A percentile compares a stretch with the other conserved stretches of the same genome.
phyloP scores from a whole-genome alignment of 1,140 invertebrate species.

The Dryas iulia region DNA sequence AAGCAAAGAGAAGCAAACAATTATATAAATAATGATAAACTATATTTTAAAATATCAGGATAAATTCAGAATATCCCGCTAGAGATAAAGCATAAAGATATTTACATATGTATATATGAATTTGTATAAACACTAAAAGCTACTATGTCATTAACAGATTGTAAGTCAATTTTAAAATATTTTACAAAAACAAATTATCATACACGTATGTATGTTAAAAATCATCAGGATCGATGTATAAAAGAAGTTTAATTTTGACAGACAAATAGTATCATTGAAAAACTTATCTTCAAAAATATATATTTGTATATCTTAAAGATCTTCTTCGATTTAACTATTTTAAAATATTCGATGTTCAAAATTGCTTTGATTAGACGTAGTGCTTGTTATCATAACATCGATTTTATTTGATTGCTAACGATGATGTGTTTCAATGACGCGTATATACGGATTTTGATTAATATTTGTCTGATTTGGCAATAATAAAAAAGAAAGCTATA shows the following conservation, averaged over 20 bases:
- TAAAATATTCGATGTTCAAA: background rate
- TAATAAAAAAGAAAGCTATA: too few species aligned
- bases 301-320: background rate
- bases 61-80: too few species aligned
- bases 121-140: too few species aligned
- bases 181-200: too few species aligned
- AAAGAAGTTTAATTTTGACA: background rate
- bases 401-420: background rate
- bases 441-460: background rate
- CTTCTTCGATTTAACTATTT: background rate
- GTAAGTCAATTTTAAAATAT: background rate
- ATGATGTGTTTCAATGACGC: background rate
- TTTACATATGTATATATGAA: too few species aligned
- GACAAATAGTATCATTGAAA: background rate
- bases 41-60: too few species aligned
- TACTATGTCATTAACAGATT: background rate
- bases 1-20: too few species aligned
- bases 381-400: background rate
- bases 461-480: too few species aligned
- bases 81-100: too few species aligned
- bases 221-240: background rate
- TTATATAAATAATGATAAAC: too few species aligned
- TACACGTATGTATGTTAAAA: background rate
- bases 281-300: background rate
- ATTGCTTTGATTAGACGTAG: background rate